A percentile compares a stretch with the other conserved stretches of the same genome.
These are phyloP conservation scores for Tenualosa thibaudeaui DNA, from an alignment of 2,797 vertebrate species.

Conservation along the genomic window DNA sequence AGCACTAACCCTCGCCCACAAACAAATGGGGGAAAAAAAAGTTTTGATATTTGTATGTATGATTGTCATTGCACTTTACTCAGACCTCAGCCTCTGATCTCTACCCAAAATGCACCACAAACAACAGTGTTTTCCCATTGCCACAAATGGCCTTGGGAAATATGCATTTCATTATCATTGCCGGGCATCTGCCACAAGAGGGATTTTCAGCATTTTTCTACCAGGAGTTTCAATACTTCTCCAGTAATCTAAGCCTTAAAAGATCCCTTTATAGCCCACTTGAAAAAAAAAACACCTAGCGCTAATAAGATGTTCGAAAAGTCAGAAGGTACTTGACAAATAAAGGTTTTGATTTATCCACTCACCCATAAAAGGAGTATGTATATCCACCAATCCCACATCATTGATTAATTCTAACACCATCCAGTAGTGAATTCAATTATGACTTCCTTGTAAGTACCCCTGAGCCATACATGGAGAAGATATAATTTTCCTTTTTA, in stretches of 20 bases:
- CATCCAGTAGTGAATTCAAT: constrained; percentile 15
- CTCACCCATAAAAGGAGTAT: constrained; percentile 13
- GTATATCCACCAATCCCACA: constrained; percentile 4
- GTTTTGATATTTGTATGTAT: neutral
- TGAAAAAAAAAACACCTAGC: neutral
- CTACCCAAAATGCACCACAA: no score
- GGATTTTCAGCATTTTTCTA: neutral
- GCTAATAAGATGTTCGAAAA: constrained; percentile 11
- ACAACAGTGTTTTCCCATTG: neutral
- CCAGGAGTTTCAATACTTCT: neutral
- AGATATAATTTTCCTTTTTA: constrained; percentile 14
- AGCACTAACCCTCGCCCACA: neutral
- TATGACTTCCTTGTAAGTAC: constrained; percentile 23
- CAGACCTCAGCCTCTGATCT: neutral
- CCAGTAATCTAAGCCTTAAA: neutral
- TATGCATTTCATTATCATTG: neutral
- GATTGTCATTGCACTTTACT: neutral
- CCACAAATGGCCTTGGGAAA: neutral
- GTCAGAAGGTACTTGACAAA: constrained; percentile 7
- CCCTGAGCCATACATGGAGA: constrained; percentile 9
- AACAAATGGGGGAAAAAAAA: neutral
- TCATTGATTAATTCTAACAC: constrained; percentile 20
- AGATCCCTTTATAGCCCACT: neutral
- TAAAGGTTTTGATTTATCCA: constrained; percentile 11
- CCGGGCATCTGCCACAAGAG: neutral